Conservation (phyloP, 2,797 vertebrate genomes). For the Pseudotriccus pelzelni region DNA sequence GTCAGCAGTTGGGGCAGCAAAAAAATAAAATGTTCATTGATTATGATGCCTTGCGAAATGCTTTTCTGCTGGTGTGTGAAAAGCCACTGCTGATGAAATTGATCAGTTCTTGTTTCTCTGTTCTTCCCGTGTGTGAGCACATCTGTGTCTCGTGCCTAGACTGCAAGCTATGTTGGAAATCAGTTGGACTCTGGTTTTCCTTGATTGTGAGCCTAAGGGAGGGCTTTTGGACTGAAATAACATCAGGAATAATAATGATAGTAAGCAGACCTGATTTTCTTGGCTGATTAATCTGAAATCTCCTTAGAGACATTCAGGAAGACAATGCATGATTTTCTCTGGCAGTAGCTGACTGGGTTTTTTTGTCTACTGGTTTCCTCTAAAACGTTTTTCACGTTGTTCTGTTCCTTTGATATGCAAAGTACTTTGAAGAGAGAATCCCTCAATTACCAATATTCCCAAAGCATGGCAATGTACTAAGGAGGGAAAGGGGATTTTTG, state of each 20-base stretch:
- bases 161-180: neutral
- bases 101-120: neutral
- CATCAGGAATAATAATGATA: neutral
- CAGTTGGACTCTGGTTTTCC: neutral
- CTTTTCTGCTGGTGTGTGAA: neutral
- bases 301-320: neutral
- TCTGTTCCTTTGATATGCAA: neutral
- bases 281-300: constrained; percentile 1
- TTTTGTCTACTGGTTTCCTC: neutral
- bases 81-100: neutral
- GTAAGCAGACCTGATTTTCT: neutral
- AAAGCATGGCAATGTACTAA: neutral
- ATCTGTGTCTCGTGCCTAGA: neutral
- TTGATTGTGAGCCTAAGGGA: neutral
- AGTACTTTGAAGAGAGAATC: neutral
- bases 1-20: neutral
- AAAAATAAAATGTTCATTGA: neutral
- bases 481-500: neutral
- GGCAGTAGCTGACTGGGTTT: neutral
- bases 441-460: neutral
- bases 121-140: neutral
- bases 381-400: neutral
- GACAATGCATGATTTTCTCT: neutral
- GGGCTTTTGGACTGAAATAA: neutral
- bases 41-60: neutral